Evolutionary conservation across 2,113 vertebrate species (phyloP).

Genomic region (Notothenia coriiceps): DNA sequence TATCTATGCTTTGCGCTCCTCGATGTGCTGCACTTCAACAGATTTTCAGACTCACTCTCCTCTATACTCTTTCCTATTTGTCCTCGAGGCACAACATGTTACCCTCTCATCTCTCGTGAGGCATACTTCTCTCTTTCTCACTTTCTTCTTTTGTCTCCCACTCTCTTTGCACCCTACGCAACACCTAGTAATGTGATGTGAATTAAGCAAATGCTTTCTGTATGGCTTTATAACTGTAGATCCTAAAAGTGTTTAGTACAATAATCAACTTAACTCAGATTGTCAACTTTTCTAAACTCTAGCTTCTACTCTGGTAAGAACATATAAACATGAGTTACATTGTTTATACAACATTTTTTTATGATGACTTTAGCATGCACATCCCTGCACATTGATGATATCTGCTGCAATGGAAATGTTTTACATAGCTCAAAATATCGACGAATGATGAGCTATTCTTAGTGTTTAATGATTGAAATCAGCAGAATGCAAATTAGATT

Average conservation of each 20-base stretch:
- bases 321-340: background rate
- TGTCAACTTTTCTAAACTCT: background rate
- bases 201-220: conserved; percentile 3
- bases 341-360: background rate
- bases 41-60: conserved; percentile 59
- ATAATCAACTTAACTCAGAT: background rate
- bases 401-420: background rate
- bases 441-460: background rate
- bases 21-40: conserved; percentile 67
- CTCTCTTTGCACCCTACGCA: background rate
- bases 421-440: background rate
- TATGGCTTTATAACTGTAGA: background rate
- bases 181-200: background rate
- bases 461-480: background rate
- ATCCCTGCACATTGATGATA: background rate
- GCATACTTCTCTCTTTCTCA: conserved; percentile 51
- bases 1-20: conserved; percentile 62
- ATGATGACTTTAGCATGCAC: background rate
- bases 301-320: background rate
- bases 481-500: background rate
- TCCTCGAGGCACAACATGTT: conserved; percentile 53
- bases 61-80: conserved; percentile 56
- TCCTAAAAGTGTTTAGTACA: background rate
- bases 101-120: conserved; percentile 55
- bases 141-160: conserved; percentile 21